These are phyloP conservation scores for Pampusana beccarii DNA, from an alignment of 2,113 vertebrate genomes.

Conservation along the genomic window DNA sequence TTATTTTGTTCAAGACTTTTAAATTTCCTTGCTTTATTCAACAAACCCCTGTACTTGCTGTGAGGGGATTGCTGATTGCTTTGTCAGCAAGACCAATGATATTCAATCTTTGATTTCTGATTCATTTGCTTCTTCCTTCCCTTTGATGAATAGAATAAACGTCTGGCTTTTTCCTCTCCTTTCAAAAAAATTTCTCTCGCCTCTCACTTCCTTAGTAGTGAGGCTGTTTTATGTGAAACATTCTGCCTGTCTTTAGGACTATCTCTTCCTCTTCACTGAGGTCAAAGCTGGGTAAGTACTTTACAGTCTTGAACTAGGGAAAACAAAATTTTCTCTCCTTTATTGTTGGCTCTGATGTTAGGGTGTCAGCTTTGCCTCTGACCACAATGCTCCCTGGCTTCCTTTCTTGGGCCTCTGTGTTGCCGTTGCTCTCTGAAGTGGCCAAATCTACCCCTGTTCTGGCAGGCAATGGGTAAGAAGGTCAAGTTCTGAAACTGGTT, in stretches of 20 bases:
- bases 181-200: constrained; percentile 55
- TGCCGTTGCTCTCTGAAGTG: not conserved
- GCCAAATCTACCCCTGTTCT: not conserved
- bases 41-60: constrained; percentile 40
- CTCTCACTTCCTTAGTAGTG: constrained; percentile 42
- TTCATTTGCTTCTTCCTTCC: constrained; percentile 54
- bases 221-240: constrained; percentile 28
- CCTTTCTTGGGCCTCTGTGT: not conserved
- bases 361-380: constrained; percentile 13
- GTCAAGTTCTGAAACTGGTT: not conserved
- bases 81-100: constrained; percentile 69
- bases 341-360: constrained; percentile 1
- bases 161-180: constrained; percentile 22
- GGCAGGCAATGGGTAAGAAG: not conserved
- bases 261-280: constrained; percentile 7
- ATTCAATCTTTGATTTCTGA: constrained; percentile 71
- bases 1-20: constrained; percentile 58
- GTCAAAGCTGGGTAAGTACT: constrained; percentile 46
- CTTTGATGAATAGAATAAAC: constrained; percentile 64
- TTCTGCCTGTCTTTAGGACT: constrained; percentile 16
- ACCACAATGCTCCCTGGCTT: not conserved
- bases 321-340: constrained; percentile 44
- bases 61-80: constrained; percentile 49
- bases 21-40: constrained; percentile 59
- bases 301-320: constrained; percentile 41